These are phyloP conservation scores for Sinella curviseta DNA, from an alignment of 1,140 invertebrate genomes.

Conservation along the genomic window DNA sequence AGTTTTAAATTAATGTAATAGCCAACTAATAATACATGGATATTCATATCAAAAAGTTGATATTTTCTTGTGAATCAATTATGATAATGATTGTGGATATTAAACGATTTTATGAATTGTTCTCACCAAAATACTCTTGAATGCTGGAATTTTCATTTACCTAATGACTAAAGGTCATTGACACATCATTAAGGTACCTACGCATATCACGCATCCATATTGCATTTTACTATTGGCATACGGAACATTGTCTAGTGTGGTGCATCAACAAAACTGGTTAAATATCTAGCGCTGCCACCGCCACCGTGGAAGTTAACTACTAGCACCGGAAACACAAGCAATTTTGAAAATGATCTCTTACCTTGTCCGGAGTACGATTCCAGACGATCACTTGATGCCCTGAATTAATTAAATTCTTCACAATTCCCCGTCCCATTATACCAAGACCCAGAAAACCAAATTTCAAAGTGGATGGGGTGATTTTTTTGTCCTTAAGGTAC, in stretches of 20 bases:
- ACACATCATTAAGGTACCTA: too few relatives aligned
- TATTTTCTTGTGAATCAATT: conserved; percentile 23
- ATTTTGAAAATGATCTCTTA: conserved; percentile 58
- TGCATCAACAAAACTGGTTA: too few relatives aligned
- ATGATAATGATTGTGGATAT: neutral
- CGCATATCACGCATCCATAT: too few relatives aligned
- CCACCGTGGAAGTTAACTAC: too few relatives aligned
- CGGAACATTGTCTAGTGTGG: too few relatives aligned
- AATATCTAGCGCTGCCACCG: too few relatives aligned
- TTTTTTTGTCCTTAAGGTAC: conserved; percentile 80
- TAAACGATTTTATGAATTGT: too few relatives aligned
- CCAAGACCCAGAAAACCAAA: conserved; percentile 94
- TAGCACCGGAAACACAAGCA: neutral
- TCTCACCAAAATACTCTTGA: too few relatives aligned
- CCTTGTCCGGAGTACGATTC: conserved; percentile 90
- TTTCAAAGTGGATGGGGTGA: conserved; percentile 79
- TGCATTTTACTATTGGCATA: too few relatives aligned
- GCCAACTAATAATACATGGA: neutral
- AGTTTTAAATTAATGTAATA: too few relatives aligned
- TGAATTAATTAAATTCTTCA: conserved; percentile 90
- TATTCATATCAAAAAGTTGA: neutral
- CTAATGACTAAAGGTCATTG: too few relatives aligned
- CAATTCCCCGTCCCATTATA: conserved; percentile 94
- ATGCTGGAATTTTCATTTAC: too few relatives aligned
- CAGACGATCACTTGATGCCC: conserved; percentile 91